phyloP scores from a whole-genome alignment of 2,888 invertebrate species.

The Esperia sulphurella region DNA sequence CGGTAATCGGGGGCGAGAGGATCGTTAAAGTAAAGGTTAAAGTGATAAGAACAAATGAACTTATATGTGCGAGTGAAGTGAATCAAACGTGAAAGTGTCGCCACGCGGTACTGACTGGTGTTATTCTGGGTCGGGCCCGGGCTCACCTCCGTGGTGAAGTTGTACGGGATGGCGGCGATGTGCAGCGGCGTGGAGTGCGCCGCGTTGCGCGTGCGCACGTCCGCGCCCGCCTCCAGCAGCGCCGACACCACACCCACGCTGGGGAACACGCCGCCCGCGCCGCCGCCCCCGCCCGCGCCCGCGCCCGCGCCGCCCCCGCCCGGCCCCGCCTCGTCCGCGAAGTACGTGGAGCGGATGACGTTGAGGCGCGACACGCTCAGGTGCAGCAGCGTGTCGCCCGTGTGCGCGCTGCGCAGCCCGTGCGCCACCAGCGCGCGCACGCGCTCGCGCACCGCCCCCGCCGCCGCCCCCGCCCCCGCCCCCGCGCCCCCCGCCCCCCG shows the following conservation, averaged over 20 bases:
- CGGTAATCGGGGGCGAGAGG: no score
- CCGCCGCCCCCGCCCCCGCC: slow-evolving; percentile 52
- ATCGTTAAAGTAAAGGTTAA: no score
- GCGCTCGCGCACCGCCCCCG: slow-evolving; percentile 37
- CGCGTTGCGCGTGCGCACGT: slow-evolving; percentile 87
- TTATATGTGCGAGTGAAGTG: no score
- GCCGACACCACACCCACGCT: slow-evolving; percentile 83
- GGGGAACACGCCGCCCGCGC: slow-evolving; percentile 84
- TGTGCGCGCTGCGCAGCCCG: slow-evolving; percentile 83
- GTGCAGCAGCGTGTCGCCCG: slow-evolving; percentile 91
- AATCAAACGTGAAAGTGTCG: no score
- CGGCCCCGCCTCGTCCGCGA: slow-evolving; percentile 81
- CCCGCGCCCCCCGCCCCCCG: slow-evolving; percentile 73
- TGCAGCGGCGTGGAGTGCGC: slow-evolving; percentile 89
- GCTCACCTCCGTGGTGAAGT: slow-evolving; percentile 79
- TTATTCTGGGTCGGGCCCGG: no score
- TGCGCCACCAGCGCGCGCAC: slow-evolving; percentile 79
- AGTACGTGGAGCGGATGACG: slow-evolving; percentile 87
- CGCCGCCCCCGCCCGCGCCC: neutral
- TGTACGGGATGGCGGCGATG: slow-evolving; percentile 87
- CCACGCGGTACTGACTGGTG: no score
- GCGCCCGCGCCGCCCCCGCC: slow-evolving; percentile 40
- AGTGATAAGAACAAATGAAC: no score
- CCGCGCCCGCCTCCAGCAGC: slow-evolving; percentile 88
- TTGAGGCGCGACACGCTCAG: slow-evolving; percentile 88